phyloP scores from a whole-genome alignment of 2,113 vertebrate genomes.

The Terrapene triunguis region DNA sequence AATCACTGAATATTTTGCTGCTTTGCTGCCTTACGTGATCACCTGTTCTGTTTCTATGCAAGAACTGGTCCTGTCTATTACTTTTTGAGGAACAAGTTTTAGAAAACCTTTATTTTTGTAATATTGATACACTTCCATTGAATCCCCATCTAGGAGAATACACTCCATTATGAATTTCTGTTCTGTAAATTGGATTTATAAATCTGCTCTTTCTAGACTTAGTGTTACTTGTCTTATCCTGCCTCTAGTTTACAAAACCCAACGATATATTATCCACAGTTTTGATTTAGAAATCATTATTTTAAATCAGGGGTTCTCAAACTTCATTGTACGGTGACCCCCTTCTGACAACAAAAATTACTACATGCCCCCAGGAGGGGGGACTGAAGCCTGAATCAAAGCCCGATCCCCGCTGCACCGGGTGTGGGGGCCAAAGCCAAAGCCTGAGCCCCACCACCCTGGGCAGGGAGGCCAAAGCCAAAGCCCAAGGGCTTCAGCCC shows the following conservation, averaged over 20 bases:
- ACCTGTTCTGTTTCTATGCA: too few species aligned
- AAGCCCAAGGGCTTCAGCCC: too few species aligned
- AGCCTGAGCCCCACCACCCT: too few species aligned
- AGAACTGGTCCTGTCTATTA: neutral
- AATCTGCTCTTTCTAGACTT: neutral
- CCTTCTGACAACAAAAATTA: too few species aligned
- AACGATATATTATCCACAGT: neutral
- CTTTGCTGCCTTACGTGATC: neutral
- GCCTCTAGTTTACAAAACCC: neutral
- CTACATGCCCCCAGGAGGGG: too few species aligned
- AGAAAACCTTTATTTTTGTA: neutral
- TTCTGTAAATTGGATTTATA: neutral
- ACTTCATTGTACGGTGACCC: too few species aligned
- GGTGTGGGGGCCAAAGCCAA: too few species aligned
- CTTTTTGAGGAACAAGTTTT: neutral
- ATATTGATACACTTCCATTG: neutral
- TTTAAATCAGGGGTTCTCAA: neutral
- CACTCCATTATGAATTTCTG: neutral
- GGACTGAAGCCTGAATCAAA: too few species aligned
- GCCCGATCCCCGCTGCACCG: too few species aligned
- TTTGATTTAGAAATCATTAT: slow-evolving; percentile 30
- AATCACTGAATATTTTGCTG: neutral
- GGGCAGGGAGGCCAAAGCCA: too few species aligned
- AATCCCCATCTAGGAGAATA: neutral
- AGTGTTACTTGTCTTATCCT: neutral